phyloP scores from a whole-genome alignment of 2,113 vertebrate genomes.

The Egretta garzetta region DNA sequence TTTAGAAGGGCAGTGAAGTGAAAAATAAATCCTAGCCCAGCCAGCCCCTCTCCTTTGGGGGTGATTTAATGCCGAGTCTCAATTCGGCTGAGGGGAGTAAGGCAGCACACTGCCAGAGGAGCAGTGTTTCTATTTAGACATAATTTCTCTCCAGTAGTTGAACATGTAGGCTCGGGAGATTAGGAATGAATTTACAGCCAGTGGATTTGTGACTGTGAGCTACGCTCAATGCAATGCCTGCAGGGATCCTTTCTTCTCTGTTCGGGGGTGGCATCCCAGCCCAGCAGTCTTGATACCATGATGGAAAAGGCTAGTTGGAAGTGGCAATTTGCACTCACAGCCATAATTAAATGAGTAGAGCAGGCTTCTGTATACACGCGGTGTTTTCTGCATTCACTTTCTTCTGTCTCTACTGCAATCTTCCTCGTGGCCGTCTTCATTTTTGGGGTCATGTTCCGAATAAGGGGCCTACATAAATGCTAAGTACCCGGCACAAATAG shows the following conservation, averaged over 20 bases:
- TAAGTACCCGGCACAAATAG: background rate
- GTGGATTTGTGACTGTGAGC: background rate
- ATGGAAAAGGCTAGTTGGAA: background rate
- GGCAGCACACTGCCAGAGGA: background rate
- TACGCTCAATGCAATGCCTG: background rate
- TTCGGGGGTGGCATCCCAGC: background rate
- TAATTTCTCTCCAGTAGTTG: slow-evolving; percentile 17
- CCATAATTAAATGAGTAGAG: background rate
- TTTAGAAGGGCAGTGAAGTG: slow-evolving; percentile 8
- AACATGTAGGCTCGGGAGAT: background rate
- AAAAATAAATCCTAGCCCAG: slow-evolving; percentile 29
- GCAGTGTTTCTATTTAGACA: background rate
- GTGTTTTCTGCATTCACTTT: background rate
- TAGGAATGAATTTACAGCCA: background rate
- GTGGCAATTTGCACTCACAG: background rate
- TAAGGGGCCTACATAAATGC: background rate
- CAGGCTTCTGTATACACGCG: background rate
- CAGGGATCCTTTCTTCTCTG: background rate
- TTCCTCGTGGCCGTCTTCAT: background rate
- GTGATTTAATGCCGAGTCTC: background rate
- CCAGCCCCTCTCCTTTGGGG: background rate
- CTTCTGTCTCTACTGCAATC: background rate
- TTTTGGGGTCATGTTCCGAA: background rate
- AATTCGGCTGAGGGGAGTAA: background rate
- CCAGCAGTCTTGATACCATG: background rate